Evolutionary conservation across 2,888 invertebrate species (phyloP), one percentile per base, ranked within the genome.

Genomic region (Frankliniella intonsa): DNA sequence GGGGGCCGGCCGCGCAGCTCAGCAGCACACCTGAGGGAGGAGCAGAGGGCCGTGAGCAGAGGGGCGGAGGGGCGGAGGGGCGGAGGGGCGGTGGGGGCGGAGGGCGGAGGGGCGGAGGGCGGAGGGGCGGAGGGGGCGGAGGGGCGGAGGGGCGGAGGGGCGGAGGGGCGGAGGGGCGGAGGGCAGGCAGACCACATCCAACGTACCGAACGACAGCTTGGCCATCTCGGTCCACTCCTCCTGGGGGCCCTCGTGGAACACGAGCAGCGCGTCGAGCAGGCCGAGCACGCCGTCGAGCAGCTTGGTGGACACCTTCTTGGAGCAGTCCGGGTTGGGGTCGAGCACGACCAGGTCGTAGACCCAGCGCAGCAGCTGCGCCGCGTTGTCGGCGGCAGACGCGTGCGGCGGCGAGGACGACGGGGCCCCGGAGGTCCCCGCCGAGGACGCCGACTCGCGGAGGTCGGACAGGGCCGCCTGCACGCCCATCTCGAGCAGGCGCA

Each of bases 221-320:
- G 90, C 90, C 90, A 91, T 90, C 86, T 91, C 91, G 9, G 89
- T 88, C 90, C 90, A 91, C 84, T 90, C 89, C 83, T 90, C 89
- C 0, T 87, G 87, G 3, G 88, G 87, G 27, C 88, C 88, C 80
- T 90, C 89, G 84, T 90, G 90, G 86, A 91, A 91, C 22, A 91
- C 90, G 86, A 90, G 88, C 81, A 92, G 86, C 0, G 89, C 88
- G 85, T 91, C 91, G 80, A 89, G 86, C 51, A 92, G 85, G 0
- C 89, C 89, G 84, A 91, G 86, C 12, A 91, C 88, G 80, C 90
- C 91, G 84, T 92, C 91, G 55, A 92, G 85, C 49, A 92, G 85
- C 88, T 91, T 89, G 0, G 88, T 88, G 8, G 90, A 90, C 38
- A 88, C 89, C 86, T 88, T 91, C 85, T 90, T 90, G 0, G 87